Evolutionary conservation across 2,797 vertebrate genomes (phyloP).

Genomic region (Gallinago solitaria): DNA sequence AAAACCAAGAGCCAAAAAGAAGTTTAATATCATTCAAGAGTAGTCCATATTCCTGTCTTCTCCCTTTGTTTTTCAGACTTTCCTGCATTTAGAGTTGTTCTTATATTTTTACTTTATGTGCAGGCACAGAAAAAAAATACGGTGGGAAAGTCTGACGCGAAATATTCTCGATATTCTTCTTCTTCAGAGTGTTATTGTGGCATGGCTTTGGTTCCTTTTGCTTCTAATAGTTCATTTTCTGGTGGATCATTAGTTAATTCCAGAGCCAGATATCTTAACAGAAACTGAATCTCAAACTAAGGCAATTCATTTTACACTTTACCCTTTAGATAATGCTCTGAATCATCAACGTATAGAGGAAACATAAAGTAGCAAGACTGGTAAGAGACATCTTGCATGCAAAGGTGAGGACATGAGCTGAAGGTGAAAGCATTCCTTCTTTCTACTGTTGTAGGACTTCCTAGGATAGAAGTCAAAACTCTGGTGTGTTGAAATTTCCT

Average conservation of each 20-base stretch:
- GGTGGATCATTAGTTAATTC: conserved; percentile 21
- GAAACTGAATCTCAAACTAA: not conserved
- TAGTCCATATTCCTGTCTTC: conserved; percentile 2
- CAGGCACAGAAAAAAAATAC: conserved; percentile 27
- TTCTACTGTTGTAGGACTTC: not conserved
- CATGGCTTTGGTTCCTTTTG: not conserved
- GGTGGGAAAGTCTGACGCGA: not conserved
- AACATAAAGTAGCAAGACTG: not conserved
- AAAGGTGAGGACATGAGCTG: conserved; percentile 13
- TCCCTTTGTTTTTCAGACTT: conserved; percentile 37
- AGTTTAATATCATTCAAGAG: not conserved
- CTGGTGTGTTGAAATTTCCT: conserved; percentile 39
- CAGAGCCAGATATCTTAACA: not conserved
- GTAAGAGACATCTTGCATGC: not conserved
- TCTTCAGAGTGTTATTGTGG: conserved; percentile 20
- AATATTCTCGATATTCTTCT: not conserved
- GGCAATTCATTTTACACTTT: not conserved
- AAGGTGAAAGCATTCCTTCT: not conserved
- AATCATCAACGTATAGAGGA: not conserved
- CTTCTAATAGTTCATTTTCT: conserved; percentile 37
- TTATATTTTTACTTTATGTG: not conserved
- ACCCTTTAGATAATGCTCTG: conserved; percentile 3
- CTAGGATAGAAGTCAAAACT: not conserved
- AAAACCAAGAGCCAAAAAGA: not conserved
- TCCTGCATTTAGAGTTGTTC: not conserved